Conservation (phyloP, 2,888 invertebrate genomes). For the Orchestes rusci region DNA sequence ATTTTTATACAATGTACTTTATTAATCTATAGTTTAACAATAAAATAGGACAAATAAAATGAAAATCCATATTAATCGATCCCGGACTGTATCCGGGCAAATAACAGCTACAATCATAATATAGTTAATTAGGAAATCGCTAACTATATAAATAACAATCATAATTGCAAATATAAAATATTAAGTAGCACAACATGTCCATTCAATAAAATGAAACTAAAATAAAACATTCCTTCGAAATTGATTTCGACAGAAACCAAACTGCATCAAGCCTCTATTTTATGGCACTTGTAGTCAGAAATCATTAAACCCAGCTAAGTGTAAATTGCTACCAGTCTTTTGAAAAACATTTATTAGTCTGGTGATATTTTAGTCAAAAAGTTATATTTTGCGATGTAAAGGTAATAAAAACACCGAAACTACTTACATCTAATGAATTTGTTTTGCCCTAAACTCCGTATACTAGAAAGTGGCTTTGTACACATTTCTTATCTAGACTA, state of each 20-base stretch:
- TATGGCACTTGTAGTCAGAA: background rate
- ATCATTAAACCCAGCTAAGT: background rate
- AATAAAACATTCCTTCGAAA: background rate
- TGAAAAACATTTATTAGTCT: constrained; percentile 26
- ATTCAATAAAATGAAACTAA: background rate
- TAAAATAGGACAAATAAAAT: constrained; percentile 19
- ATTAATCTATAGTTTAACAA: constrained; percentile 21
- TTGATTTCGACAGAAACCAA: background rate
- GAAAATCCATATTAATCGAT: constrained; percentile 14
- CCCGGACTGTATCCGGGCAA: constrained; percentile 3
- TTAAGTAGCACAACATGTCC: constrained; percentile 33
- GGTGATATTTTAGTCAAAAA: background rate
- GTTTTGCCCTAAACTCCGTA: constrained; percentile 30
- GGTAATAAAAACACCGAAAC: constrained; percentile 33
- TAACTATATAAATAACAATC: constrained; percentile 32
- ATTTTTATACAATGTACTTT: constrained; percentile 20
- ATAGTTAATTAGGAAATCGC: constrained; percentile 31
- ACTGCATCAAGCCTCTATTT: background rate
- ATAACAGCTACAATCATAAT: constrained; percentile 32
- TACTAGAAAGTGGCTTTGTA: constrained; percentile 36
- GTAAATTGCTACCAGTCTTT: constrained; percentile 33
- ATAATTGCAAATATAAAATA: constrained; percentile 34
- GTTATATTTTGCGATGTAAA: constrained; percentile 29
- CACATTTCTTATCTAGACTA: constrained; percentile 35
- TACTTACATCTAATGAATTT: constrained; percentile 22